A percentile compares a stretch with the other conserved stretches of the same genome.
Evolutionary conservation across 2,888 invertebrate species (phyloP).

Genomic region (Marronus borbonicus): DNA sequence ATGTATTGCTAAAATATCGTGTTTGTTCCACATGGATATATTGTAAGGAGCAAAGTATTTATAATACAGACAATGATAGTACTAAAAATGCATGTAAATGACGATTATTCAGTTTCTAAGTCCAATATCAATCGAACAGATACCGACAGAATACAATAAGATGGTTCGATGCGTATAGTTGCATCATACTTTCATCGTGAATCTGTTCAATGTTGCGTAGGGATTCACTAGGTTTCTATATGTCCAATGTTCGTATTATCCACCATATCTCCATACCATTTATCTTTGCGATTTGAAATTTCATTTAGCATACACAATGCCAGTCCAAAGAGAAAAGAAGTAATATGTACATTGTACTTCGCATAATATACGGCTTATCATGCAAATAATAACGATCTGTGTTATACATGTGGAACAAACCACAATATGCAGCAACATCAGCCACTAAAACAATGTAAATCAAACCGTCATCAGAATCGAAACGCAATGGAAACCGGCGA

Average conservation of each 20-base stretch:
- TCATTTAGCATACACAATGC: conserved; percentile 6
- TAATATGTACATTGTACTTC: not conserved
- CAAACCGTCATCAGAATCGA: not conserved
- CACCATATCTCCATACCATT: not conserved
- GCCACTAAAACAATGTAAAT: conserved; percentile 29
- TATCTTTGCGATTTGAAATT: conserved; percentile 6
- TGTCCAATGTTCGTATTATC: not conserved
- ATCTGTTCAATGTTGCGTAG: not conserved
- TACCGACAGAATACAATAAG: no score
- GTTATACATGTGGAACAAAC: conserved; percentile 5
- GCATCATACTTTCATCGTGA: no score
- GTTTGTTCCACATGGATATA: no score
- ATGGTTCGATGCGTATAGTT: no score
- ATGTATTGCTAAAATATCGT: no score
- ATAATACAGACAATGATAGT: no score
- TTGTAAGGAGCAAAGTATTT: no score
- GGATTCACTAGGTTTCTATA: not conserved
- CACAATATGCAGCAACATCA: conserved; percentile 13
- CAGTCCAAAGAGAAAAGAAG: not conserved
- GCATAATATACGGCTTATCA: conserved; percentile 32
- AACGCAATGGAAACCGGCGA: conserved; percentile 13
- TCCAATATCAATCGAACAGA: no score
- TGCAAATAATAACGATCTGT: conserved; percentile 36
- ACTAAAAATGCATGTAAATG: no score
- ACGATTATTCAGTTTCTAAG: no score